These are phyloP conservation scores for Oreochromis tanganicae DNA, from an alignment of 2,113 vertebrate genomes.

Conservation along the genomic window DNA sequence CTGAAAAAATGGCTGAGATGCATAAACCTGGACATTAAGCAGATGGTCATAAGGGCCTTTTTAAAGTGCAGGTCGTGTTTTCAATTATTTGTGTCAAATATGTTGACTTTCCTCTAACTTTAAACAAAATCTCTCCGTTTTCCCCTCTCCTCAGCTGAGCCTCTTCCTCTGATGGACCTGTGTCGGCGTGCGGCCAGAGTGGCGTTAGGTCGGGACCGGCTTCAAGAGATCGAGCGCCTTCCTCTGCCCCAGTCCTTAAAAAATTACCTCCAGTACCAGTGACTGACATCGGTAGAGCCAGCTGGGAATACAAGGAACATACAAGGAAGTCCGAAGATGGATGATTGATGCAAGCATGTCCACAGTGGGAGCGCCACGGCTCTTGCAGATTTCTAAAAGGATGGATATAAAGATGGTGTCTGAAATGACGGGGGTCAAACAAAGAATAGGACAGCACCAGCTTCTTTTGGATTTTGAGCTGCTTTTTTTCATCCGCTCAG, in stretches of 20 bases:
- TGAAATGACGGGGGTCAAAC: constrained; percentile 54
- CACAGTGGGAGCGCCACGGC: constrained; percentile 62
- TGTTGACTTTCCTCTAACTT: not conserved
- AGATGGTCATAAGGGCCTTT: not conserved
- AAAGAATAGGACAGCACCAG: constrained; percentile 28
- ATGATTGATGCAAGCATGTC: constrained; percentile 60
- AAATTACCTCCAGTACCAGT: constrained; percentile 99
- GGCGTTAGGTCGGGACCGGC: constrained; percentile 88
- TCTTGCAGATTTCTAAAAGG: not conserved
- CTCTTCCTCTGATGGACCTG: constrained; percentile 94
- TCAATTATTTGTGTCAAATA: not conserved
- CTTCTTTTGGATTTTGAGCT: constrained; percentile 41
- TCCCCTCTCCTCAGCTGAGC: constrained; percentile 79
- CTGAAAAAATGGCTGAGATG: not conserved
- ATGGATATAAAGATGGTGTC: constrained; percentile 55
- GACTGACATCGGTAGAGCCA: constrained; percentile 53
- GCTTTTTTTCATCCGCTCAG: constrained; percentile 52
- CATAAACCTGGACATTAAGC: not conserved
- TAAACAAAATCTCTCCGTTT: not conserved
- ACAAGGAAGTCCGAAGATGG: not conserved
- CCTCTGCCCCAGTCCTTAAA: constrained; percentile 95
- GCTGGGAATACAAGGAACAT: constrained; percentile 6
- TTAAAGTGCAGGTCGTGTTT: not conserved
- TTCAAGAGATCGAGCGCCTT: constrained; percentile 87
- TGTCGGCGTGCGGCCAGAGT: constrained; percentile 90